Evolutionary conservation across 2,888 invertebrate species (phyloP), one percentile per base, ranked within the genome.

Genomic region (Drosophila ochracea): DNA sequence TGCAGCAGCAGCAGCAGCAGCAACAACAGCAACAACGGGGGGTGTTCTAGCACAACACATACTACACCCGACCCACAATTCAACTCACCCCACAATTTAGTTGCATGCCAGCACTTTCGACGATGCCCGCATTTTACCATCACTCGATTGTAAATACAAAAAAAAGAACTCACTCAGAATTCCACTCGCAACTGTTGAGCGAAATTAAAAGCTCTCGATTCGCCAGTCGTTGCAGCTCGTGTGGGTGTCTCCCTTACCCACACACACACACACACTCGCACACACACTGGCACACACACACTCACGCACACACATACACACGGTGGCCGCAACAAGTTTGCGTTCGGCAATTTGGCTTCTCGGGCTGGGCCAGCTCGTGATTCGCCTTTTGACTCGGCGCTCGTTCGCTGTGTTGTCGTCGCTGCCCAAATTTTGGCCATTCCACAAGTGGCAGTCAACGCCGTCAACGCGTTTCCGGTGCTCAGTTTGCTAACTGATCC

Each of bases 361-460:
- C 87, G 86, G 70, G 66, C 67, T 71, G 76, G 78, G 69, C 74
- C 70, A 74, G 71, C 84, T 81, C 86, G 74, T 84, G 84, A 86
- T 84, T 86, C 84, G 84, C 77, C 78, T 84, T 80, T 73, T 59
- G 71, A 59, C 71, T 50, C 47, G 47, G 47, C 47, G 43, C 71
- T 53, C 49, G 28, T 52, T 68, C 68, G 61, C 54, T 73, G 62
- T 52, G 64, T 41, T 33, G 66, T 60, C 60, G 69, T 55, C 61
- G 68, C 69, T 59, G 54, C 73, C 74, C 71, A 68, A 58, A 70
- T 25, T 68, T 74, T 76, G 75, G 68, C 80, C 80, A 91, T 91
- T 91, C 91, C 89, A 91, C 91, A 91, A 91, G 91, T 91, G 91
- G 91, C 91, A 82, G 84, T 82, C 78, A 39, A 57, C 28, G 75